Percentiles rank a stretch among this genome's conserved stretches.
Evolutionary conservation across 2,797 vertebrate genomes (phyloP).

Genomic region (Lindbergichthys nudifrons): DNA sequence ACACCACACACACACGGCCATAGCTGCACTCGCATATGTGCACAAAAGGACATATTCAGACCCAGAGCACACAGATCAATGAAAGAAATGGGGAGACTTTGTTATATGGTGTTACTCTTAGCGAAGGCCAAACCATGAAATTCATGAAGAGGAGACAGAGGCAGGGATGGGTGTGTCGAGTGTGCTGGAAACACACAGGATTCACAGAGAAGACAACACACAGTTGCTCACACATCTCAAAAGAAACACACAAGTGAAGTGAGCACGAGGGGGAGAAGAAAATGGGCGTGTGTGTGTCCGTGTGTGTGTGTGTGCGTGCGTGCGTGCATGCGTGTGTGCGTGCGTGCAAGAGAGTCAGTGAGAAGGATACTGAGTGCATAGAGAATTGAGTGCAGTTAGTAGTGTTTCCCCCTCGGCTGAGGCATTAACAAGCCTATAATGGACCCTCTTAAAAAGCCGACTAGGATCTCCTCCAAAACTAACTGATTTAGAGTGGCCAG

Average conservation of each 20-base stretch:
- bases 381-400: conserved; percentile 82
- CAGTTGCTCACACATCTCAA: conserved; percentile 30
- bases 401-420: conserved; percentile 83
- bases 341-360: conserved; percentile 40
- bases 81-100: conserved; percentile 55
- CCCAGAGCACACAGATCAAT: conserved; percentile 53
- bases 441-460: conserved; percentile 85
- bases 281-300: conserved; percentile 39
- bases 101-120: conserved; percentile 54
- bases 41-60: conserved; percentile 48
- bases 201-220: conserved; percentile 32
- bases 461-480: conserved; percentile 90
- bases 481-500: conserved; percentile 87
- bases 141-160: conserved; percentile 52
- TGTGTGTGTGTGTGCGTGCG: conserved; percentile 5
- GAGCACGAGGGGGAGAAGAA: conserved; percentile 33
- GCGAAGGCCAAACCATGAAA: conserved; percentile 56
- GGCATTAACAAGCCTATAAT: conserved; percentile 89
- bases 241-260: conserved; percentile 36
- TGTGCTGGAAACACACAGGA: conserved; percentile 38
- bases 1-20: conserved; percentile 22
- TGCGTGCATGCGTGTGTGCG: conserved; percentile 40
- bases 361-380: conserved; percentile 70
- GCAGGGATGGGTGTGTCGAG: conserved; percentile 45
- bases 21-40: conserved; percentile 5